Evolutionary conservation across 1,140 invertebrate genomes (phyloP), one percentile per base, ranked within the genome.

Genomic region (Cydia fagiglandana): DNA sequence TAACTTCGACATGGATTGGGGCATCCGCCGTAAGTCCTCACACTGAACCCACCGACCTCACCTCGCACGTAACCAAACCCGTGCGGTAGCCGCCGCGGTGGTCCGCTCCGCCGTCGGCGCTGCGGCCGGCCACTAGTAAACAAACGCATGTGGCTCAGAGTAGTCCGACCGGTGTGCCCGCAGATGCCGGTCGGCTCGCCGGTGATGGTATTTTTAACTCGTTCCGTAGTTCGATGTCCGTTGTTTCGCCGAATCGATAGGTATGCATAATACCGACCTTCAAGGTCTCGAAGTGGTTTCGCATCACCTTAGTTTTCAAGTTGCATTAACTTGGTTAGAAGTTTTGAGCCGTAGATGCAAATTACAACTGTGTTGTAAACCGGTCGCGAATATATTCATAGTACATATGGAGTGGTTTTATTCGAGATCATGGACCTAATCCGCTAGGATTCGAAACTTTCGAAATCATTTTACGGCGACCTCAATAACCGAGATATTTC

Each of bases 201-300:
- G 75, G 80, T 82, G 80, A 78, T 84, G 87, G 86, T 91, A 91
- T 92, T 92, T 92, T 90, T 91, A 92, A 92, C 91, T 87, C 87
- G 89, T 91, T 91, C 81, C 83, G 85, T 88, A 83, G 91, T 92
- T 92, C 91, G 91, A 92, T 92, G 91, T 85, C 91, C 91, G 91
- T 88, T 84, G 82, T 77, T 90, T 90, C 87, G 84, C 83, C 86
- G 89, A 91, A 91, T 88, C 91, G 83, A 90, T 92, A 38, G 66
- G 66, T 70, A 91, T 92, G 88, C 88, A 92, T 88, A 90, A 89
- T 87, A 82, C 76, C 85, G 86, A 87, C 87, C 88, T 88, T 88
- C 85, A 82, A 86, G 77, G 81, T 84, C 78, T 85, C 28, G 70
- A 13, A 17, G 53, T 74, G 79, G 82, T 78, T 84, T 86, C n/a